Evolutionary conservation across 2,113 vertebrate genomes (phyloP).

Genomic region (Podarcis muralis): DNA sequence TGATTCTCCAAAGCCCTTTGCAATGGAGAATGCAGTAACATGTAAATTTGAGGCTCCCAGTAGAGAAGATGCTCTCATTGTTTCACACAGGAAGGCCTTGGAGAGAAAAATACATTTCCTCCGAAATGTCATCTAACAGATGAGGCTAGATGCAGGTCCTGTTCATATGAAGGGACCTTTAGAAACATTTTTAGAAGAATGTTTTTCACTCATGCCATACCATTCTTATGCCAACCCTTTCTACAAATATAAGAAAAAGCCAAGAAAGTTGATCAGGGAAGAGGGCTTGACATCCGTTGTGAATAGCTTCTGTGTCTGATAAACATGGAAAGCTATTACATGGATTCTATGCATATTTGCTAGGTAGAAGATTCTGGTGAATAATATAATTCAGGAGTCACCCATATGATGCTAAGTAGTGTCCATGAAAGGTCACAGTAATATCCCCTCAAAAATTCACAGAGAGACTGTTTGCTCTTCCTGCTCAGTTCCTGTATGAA

Average conservation of each 20-base stretch:
- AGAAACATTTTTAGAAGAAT: not conserved
- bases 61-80: constrained; percentile 18
- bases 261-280: not conserved
- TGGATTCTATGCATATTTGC: not conserved
- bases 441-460: too few relatives aligned
- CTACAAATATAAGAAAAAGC: not conserved
- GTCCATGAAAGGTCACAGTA: too few relatives aligned
- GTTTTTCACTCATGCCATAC: not conserved
- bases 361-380: too few relatives aligned
- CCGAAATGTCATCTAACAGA: not conserved
- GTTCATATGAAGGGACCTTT: not conserved
- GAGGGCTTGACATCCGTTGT: too few relatives aligned
- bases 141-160: not conserved
- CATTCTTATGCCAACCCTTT: not conserved
- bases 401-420: too few relatives aligned
- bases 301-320: not conserved
- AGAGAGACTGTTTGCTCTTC: too few relatives aligned
- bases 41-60: constrained; percentile 23
- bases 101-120: not conserved
- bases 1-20: constrained; percentile 28
- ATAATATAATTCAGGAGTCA: too few relatives aligned
- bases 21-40: not conserved
- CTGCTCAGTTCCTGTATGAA: too few relatives aligned
- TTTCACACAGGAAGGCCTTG: constrained; percentile 16
- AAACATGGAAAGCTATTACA: not conserved